Percentiles rank a stretch among this genome's conserved stretches.
phyloP scores from a whole-genome alignment of 1,140 invertebrate genomes.

The Diachasma alloeum region DNA sequence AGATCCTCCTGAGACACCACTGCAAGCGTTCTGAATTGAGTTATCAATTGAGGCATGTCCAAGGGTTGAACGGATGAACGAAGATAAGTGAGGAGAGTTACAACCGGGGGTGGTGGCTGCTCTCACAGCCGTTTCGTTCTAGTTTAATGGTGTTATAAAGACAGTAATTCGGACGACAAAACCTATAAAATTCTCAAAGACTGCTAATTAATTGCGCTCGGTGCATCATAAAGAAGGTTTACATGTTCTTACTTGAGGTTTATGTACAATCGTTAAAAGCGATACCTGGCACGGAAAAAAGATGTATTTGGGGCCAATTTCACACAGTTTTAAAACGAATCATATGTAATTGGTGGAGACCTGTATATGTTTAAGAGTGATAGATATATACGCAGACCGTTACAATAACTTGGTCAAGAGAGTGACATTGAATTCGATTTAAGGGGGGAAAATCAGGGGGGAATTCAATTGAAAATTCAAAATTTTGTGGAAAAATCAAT shows the following conservation, averaged over 20 bases:
- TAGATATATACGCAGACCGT: too few relatives aligned
- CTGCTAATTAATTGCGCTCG: neutral
- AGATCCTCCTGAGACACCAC: neutral
- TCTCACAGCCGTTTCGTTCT: neutral
- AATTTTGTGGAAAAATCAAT: too few relatives aligned
- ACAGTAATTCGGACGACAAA: neutral
- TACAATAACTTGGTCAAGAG: too few relatives aligned
- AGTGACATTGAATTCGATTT: too few relatives aligned
- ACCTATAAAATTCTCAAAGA: neutral
- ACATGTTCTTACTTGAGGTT: neutral
- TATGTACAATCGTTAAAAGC: neutral
- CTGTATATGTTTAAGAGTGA: too few relatives aligned
- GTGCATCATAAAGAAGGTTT: neutral
- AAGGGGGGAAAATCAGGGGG: too few relatives aligned
- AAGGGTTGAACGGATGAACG: neutral
- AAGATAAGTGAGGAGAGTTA: neutral
- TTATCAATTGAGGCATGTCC: neutral
- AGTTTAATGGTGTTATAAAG: neutral
- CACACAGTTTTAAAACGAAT: neutral
- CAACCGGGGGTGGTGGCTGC: neutral
- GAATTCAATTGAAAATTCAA: too few relatives aligned
- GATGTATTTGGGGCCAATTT: neutral
- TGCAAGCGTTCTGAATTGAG: neutral
- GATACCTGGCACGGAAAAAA: neutral
- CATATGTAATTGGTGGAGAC: too few relatives aligned